Evolutionary conservation across 2,797 vertebrate species (phyloP).

Genomic region (Peromyscus eremicus): DNA sequence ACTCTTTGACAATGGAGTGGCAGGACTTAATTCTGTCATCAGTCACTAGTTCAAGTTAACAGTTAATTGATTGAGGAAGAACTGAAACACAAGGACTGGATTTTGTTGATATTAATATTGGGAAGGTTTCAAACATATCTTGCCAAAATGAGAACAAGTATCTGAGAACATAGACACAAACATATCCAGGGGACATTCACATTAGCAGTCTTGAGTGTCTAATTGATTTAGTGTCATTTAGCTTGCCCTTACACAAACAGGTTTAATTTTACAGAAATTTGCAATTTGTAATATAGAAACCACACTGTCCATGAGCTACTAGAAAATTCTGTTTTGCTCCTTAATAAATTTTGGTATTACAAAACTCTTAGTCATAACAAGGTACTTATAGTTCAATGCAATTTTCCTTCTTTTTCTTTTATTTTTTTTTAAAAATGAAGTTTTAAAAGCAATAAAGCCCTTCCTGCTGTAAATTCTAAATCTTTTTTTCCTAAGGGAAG

Average conservation of each 20-base stretch:
- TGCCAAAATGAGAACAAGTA: slow-evolving; percentile 83
- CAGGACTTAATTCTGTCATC: slow-evolving; percentile 38
- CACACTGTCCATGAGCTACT: slow-evolving; percentile 79
- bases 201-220: slow-evolving; percentile 83
- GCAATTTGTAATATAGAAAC: slow-evolving; percentile 72
- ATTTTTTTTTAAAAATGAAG: slow-evolving; percentile 81
- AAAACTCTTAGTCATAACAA: slow-evolving; percentile 88
- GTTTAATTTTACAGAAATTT: slow-evolving; percentile 85
- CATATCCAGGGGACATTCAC: slow-evolving; percentile 83
- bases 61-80: slow-evolving; percentile 75
- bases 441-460: slow-evolving; percentile 90
- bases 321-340: slow-evolving; percentile 74
- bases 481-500: slow-evolving; percentile 90
- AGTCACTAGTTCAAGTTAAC: slow-evolving; percentile 71
- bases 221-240: slow-evolving; percentile 83
- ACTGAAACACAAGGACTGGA: slow-evolving; percentile 73
- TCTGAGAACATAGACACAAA: slow-evolving; percentile 81
- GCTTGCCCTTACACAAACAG: slow-evolving; percentile 84
- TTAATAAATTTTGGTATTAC: slow-evolving; percentile 87
- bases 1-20: slow-evolving; percentile 55
- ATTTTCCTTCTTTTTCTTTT: slow-evolving; percentile 87
- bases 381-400: slow-evolving; percentile 89
- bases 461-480: slow-evolving; percentile 89
- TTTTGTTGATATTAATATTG: slow-evolving; percentile 50
- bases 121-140: slow-evolving; percentile 75